Base-by-base conservation (phyloP, 2,797 vertebrate genomes). In the Sebastes vulpes region DNA sequence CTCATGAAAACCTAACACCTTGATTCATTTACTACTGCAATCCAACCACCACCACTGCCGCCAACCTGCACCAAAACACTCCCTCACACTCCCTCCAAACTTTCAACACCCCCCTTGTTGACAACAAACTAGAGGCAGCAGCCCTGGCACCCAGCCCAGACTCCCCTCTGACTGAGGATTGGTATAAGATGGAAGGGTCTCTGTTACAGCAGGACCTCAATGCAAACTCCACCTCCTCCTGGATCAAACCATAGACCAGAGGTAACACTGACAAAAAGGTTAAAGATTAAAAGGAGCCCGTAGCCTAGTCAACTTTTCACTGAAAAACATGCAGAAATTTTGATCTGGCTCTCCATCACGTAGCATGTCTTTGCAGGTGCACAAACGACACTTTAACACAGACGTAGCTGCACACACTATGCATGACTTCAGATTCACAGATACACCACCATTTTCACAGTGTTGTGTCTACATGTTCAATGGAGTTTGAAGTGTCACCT, bases 161-260 rank as follows among this genome's bases (percentile, higher is more conserved):
- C 91, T 94, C 94, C 94, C 95, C 96, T 93, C 93, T 95, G 93
- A 94, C 95, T 89, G 94, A 96, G 90, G 95, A 97, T 94, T 97
- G 97, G 97, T 96, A 88, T 95, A 97, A 97, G 93, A 95, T 94
- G 92, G 96, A 96, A 87, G 95, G 95, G 92, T 96, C 96, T 93
- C 94, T 97, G 92, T 87, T 96, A 96, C 97, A 97, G 96, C 96
- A 97, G 95, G 97, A 97, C 95, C 96, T 97, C 96, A 97, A 97
- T 97, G 97, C 97, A 96, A 97, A 97, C 96, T 95, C 95, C 89
- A 96, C 97, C 81, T 97, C 96, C 35, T 96, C 97, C 95, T 97
- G 97, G 97, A 97, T 97, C 96, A 96, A 97, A 96, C 97, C 96
- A 83, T 97, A 97, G 95, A 74, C 83, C 94, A 95, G 95, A 96